A percentile compares a stretch with the other conserved stretches of the same genome.
phyloP scores from a whole-genome alignment of 1,140 invertebrate species.

The Bombus confusus region DNA sequence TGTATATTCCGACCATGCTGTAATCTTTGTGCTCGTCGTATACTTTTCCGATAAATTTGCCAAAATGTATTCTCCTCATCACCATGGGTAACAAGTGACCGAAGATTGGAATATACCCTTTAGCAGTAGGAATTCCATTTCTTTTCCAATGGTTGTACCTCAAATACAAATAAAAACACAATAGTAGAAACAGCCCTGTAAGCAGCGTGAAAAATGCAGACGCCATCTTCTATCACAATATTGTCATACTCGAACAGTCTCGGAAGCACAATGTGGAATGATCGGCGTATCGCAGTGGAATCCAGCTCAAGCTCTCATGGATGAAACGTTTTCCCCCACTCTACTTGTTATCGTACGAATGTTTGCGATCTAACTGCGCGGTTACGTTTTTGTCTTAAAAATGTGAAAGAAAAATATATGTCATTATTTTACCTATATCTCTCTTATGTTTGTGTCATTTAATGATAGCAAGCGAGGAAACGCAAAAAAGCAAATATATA shows the following conservation, averaged over 20 bases:
- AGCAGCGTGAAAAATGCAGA: background rate
- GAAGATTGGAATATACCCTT: slow-evolving; percentile 55
- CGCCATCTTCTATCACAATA: background rate
- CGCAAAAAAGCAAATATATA: too few species aligned
- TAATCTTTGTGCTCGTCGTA: slow-evolving; percentile 44
- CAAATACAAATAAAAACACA: slow-evolving; percentile 60
- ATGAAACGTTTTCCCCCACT: background rate
- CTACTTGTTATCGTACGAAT: fast-evolving
- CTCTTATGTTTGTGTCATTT: too few species aligned
- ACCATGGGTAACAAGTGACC: slow-evolving; percentile 66
- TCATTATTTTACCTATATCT: too few species aligned
- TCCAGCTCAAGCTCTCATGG: background rate
- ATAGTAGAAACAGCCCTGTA: background rate
- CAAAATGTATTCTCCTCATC: slow-evolving; percentile 24
- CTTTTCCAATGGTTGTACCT: slow-evolving; percentile 79
- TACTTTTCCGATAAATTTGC: slow-evolving; percentile 20
- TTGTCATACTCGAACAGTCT: background rate
- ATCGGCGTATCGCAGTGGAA: too few species aligned
- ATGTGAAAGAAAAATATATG: background rate
- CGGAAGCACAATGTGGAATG: background rate
- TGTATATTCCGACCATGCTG: slow-evolving; percentile 72
- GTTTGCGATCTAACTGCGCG: background rate
- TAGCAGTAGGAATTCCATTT: slow-evolving; percentile 75
- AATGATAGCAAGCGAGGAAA: too few species aligned
- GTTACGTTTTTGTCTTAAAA: background rate